Evolutionary conservation across 2,888 invertebrate genomes (phyloP).

Genomic region (Gnatocerus cornutus): DNA sequence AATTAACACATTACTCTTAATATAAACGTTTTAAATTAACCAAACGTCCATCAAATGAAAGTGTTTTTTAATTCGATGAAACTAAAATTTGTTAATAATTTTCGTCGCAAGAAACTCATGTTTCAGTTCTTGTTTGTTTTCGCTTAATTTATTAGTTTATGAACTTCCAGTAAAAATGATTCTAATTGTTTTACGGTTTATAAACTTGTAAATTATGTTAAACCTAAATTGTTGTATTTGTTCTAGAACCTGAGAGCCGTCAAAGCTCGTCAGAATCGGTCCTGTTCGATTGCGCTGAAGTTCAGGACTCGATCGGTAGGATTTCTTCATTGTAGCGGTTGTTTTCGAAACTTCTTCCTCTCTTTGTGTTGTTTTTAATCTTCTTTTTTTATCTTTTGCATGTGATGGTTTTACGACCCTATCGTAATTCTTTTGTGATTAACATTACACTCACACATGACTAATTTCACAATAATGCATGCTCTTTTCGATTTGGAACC

Average conservation of each 20-base stretch:
- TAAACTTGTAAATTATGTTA: slow-evolving; percentile 30
- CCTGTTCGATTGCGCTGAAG: slow-evolving; percentile 17
- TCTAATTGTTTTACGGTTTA: slow-evolving; percentile 27
- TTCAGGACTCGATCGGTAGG: slow-evolving; percentile 31
- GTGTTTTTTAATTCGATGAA: neutral
- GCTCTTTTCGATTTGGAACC: slow-evolving; percentile 21
- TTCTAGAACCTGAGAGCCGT: slow-evolving; percentile 31
- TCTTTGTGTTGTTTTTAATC: slow-evolving; percentile 31
- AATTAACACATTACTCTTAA: slow-evolving; percentile 22
- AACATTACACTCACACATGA: slow-evolving; percentile 12
- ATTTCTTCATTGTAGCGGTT: slow-evolving; percentile 21
- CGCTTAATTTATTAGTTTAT: slow-evolving; percentile 47
- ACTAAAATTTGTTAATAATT: too few species aligned
- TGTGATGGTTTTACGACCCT: slow-evolving; percentile 33
- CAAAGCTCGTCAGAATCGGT: slow-evolving; percentile 21
- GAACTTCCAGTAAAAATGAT: slow-evolving; percentile 33
- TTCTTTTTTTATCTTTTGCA: slow-evolving; percentile 30
- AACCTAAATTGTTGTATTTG: slow-evolving; percentile 35
- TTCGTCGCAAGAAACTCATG: too few species aligned
- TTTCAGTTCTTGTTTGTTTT: slow-evolving; percentile 14
- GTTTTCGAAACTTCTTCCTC: slow-evolving; percentile 23
- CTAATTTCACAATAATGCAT: slow-evolving; percentile 41
- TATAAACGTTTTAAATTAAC: slow-evolving; percentile 14
- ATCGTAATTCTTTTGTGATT: slow-evolving; percentile 40
- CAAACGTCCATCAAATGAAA: slow-evolving; percentile 12